A percentile compares a stretch with the other conserved stretches of the same genome.
Evolutionary conservation across 1,140 invertebrate genomes (phyloP).

Genomic region (Metopolophium dirhodum): DNA sequence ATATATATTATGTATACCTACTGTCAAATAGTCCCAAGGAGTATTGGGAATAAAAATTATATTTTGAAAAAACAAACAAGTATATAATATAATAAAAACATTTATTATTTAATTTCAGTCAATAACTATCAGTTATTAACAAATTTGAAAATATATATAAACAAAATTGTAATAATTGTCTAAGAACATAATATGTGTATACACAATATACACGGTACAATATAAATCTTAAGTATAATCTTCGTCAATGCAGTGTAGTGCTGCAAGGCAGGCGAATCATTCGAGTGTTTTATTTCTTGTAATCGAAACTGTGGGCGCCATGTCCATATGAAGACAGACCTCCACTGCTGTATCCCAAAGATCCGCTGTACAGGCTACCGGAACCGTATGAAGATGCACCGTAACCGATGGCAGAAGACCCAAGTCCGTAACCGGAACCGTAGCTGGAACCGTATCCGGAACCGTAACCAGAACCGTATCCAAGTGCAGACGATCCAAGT

Average conservation of each 20-base stretch:
- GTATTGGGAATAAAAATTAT: not conserved
- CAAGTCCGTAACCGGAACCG: not conserved
- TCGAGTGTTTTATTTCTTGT: slow-evolving; percentile 35
- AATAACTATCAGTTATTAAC: slow-evolving; percentile 1
- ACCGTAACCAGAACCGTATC: not conserved
- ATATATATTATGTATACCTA: too few species aligned
- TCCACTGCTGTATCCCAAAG: slow-evolving; percentile 4
- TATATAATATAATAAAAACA: not conserved
- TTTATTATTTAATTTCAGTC: not conserved
- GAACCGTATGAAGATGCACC: not conserved
- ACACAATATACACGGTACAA: slow-evolving; percentile 1
- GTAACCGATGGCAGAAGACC: not conserved
- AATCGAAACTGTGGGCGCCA: not conserved
- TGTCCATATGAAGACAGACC: slow-evolving; percentile 17
- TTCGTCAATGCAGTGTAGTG: not conserved
- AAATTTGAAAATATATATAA: not conserved
- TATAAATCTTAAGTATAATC: not conserved
- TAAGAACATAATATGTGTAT: slow-evolving; percentile 9
- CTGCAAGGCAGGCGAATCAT: not conserved
- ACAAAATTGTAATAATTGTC: not conserved
- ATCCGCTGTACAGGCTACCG: not conserved
- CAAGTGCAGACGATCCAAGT: not conserved
- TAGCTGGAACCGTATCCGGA: too few species aligned
- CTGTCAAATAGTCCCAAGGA: not conserved
- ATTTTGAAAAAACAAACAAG: not conserved